Conservation (phyloP, 2,888 invertebrate genomes). For the Pristionchus maxplancki region DNA sequence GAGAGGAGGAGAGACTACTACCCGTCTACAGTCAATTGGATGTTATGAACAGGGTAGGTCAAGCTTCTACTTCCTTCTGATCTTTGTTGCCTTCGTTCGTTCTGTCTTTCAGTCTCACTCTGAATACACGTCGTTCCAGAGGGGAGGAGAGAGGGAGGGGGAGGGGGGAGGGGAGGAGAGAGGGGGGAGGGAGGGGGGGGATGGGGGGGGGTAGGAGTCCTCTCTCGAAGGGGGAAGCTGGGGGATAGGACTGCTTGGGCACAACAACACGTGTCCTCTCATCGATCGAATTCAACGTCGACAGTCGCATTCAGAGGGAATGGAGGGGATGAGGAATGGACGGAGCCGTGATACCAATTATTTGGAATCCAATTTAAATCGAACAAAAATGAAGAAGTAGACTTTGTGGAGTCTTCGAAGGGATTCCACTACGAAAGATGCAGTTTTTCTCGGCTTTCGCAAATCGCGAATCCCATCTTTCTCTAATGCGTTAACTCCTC, state of each 20-base stretch:
- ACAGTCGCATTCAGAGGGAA: neutral
- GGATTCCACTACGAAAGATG: neutral
- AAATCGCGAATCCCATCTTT: neutral
- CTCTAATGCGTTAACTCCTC: neutral
- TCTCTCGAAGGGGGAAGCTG: neutral
- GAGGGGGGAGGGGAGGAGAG: neutral
- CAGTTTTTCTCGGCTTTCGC: neutral
- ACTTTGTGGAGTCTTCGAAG: neutral
- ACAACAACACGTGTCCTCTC: constrained; percentile 31
- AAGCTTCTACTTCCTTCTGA: neutral
- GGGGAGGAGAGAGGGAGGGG: neutral
- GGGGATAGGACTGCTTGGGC: neutral
- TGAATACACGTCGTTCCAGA: constrained; percentile 16
- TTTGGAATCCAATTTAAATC: neutral
- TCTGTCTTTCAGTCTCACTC: neutral
- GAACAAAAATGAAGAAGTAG: neutral
- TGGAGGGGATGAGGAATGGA: neutral
- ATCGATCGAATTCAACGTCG: constrained; percentile 10
- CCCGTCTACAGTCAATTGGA: neutral
- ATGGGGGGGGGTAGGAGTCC: neutral
- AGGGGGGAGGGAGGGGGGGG: neutral
- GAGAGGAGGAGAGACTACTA: neutral
- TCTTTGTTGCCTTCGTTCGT: neutral
- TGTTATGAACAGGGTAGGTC: neutral
- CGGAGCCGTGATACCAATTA: neutral